Base-by-base conservation (phyloP, 2,113 vertebrate genomes). In the Eudyptes chrysolophus region DNA sequence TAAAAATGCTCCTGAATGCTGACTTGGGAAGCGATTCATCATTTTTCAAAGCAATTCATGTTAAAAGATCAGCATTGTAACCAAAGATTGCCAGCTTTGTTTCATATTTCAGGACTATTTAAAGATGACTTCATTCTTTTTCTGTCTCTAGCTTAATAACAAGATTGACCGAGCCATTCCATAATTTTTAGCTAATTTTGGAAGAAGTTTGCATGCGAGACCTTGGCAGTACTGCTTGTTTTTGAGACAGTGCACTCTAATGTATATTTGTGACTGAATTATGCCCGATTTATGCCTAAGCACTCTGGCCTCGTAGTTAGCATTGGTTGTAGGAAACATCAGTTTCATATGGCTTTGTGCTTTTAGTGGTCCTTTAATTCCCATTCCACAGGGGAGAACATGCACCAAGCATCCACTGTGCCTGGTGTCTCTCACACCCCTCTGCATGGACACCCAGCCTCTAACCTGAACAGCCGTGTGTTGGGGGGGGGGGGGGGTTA, bases 1-100 rank as follows among this genome's bases (percentile, higher is more conserved):
- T 95, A 81, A 96, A 97, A 92, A 79, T 62, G 82, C 54, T 75
- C 60, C 81, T 80, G 83, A 78, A 61, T 94, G 60, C 82, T 87
- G 51, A 52, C 46, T 20, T 75, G 51, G 87, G 89, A 97, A 96
- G 60, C 93, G 90, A 97, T 90, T 97, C 86, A 97, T 97, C 89
- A 49, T 83, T 91, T 91, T 96, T 66, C 89, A 92, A 89, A 96
- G 92, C 82, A 85, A 85, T 95, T 89, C 65, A 61, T 52, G 49
- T 92, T 89, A 74, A 88, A 92, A 91, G 71, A 86, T 32, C 69
- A 84, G 22, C 77, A 44, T 42, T 82, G 82, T 92, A 94, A 81
- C 89, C 85, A 90, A 60, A 89, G 82, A 75, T 90, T 74, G 70
- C 64, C 74, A 71, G 20, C 55, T 91, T 89, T 7, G 4, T 96